Evolutionary conservation across 2,113 vertebrate species (phyloP), one percentile per base, ranked within the genome.

Genomic region (Mola mola): DNA sequence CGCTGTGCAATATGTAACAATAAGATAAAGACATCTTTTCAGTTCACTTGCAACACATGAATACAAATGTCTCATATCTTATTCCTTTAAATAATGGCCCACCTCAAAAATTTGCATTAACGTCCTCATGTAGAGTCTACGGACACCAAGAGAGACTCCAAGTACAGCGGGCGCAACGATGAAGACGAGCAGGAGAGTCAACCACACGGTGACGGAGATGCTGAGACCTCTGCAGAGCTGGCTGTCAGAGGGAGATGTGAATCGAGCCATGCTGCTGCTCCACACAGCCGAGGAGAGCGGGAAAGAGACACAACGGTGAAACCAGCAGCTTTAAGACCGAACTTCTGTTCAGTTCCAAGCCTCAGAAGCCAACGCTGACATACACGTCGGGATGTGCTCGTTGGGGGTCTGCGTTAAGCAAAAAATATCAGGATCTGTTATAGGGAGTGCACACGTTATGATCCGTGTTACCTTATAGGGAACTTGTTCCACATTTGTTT

Each of bases 81-180:
- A n/a, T n/a, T n/a, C 8, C 37, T n/a, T n/a, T 3, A 6, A 5
- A 38, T 17, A 25, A 19, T 38, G 12, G 24, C 78, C 82, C 72
- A 97, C 96, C 92, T 95, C 94, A 84, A 97, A 98, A 55, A 97
- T 89, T 70, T 93, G 94, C 25, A 97, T 80, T 48, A 98, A 82
- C 0, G 93, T 95, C 82, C 92, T 94, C 93, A 96, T 94, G 88
- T 98, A 98, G 71, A 95, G 88, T 49, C 88, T 92, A 22, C 92
- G 92, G 65, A 98, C 92, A 66, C 95, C 95, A 42, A 98, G 94
- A 57, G 94, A 97, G 38, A 96, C 93, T 21, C 95, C 93, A 11
- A 98, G 93, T 43, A 96, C 89, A 37, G 95, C 94, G 0, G 95
- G 96, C n/a, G 95, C 93, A 1, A 97, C 94, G 76, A 94, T 94